Evolutionary conservation across 1,140 invertebrate species (phyloP).

Genomic region (Bombus haemorrhoidalis): DNA sequence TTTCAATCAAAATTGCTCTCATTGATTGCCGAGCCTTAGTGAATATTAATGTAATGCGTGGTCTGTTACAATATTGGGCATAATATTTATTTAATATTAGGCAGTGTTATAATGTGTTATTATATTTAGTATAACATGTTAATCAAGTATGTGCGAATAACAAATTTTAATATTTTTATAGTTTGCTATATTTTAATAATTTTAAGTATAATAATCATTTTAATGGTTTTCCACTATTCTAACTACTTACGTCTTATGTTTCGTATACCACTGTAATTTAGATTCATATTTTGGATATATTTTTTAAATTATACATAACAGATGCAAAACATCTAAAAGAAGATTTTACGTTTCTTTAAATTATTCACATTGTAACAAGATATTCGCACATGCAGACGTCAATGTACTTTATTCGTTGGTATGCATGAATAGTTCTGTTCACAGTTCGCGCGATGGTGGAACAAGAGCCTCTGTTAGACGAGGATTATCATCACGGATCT

Average conservation of each 20-base stretch:
- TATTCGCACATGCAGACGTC: slow-evolving; percentile 45
- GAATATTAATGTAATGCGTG: slow-evolving; percentile 17
- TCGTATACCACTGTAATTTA: not conserved
- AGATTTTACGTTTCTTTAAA: not conserved
- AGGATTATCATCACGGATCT: slow-evolving; percentile 76
- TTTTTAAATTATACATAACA: not conserved
- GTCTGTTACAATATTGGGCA: slow-evolving; percentile 28
- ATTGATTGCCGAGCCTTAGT: not conserved
- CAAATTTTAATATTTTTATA: not conserved
- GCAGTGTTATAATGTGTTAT: slow-evolving; percentile 33
- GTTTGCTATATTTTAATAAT: not conserved
- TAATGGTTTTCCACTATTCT: too few relatives aligned
- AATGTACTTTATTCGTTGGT: slow-evolving; percentile 67
- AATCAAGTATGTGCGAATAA: slow-evolving; percentile 47
- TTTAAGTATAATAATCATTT: not conserved
- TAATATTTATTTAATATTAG: slow-evolving; percentile 31
- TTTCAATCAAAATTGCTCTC: not conserved
- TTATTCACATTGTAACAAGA: not conserved
- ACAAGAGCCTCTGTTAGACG: slow-evolving; percentile 77
- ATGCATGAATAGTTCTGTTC: slow-evolving; percentile 80
- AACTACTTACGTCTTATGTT: not conserved
- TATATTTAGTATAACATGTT: slow-evolving; percentile 31
- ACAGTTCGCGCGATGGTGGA: slow-evolving; percentile 79
- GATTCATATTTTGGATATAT: too few relatives aligned
- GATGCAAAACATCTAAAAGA: not conserved